Percentiles rank a stretch among this genome's conserved stretches.
Evolutionary conservation across 2,888 invertebrate genomes (phyloP).

Genomic region (Gari tellinella): DNA sequence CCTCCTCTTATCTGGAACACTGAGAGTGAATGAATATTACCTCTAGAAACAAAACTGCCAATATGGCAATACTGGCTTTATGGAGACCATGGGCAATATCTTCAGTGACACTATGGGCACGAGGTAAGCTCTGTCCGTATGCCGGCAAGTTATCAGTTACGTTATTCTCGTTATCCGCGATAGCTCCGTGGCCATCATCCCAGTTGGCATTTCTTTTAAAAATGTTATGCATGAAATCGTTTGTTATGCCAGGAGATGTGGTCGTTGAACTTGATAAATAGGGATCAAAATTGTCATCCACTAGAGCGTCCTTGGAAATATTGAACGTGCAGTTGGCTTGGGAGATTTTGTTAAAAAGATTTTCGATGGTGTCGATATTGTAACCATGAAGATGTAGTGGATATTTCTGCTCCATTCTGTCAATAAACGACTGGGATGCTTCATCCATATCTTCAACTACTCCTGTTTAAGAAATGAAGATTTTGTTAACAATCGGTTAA

Average conservation of each 20-base stretch:
- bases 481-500: too few species aligned
- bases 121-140: neutral
- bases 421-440: conserved; percentile 36
- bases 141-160: neutral
- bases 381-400: conserved; percentile 33
- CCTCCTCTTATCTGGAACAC: too few species aligned
- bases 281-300: too few species aligned
- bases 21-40: too few species aligned
- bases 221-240: too few species aligned
- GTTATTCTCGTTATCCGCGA: neutral
- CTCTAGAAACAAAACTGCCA: conserved; percentile 53
- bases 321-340: conserved; percentile 28
- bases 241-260: too few species aligned
- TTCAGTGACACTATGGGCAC: conserved; percentile 43
- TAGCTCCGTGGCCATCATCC: too few species aligned
- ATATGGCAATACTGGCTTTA: conserved; percentile 56
- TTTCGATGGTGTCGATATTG: conserved; percentile 25
- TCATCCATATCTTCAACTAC: too few species aligned
- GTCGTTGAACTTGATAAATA: too few species aligned
- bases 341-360: conserved; percentile 29
- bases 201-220: too few species aligned
- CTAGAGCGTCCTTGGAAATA: neutral
- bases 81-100: conserved; percentile 53
- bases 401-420: conserved; percentile 37
- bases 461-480: too few species aligned